These are phyloP conservation scores for Anneissia japonica DNA, from an alignment of 35 echinoderm and acorn worm species.

Conservation along the genomic window DNA sequence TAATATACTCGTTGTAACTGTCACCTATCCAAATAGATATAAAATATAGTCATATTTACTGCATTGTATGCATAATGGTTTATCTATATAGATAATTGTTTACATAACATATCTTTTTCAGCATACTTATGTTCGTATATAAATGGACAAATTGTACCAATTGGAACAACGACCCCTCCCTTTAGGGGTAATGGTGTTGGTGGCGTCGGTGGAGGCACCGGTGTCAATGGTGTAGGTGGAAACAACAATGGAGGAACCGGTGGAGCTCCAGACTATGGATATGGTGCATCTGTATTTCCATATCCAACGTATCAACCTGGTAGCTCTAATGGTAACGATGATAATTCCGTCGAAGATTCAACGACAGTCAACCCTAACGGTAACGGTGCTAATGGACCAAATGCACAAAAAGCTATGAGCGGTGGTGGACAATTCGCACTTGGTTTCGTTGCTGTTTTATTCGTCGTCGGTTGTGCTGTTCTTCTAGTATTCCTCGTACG, in stretches of 20 bases:
- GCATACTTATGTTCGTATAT: not conserved
- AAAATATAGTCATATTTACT: no score
- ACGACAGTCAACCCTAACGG: not conserved
- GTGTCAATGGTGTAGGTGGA: not conserved
- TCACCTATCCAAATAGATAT: no score
- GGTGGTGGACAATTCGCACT: not conserved
- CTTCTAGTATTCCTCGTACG: not conserved
- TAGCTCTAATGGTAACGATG: not conserved
- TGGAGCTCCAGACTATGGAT: not conserved
- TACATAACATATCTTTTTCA: not conserved
- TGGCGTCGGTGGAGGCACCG: not conserved
- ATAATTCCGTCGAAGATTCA: not conserved
- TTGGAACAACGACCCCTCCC: not conserved
- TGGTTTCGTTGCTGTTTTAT: not conserved
- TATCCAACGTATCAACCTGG: not conserved
- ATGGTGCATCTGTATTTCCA: no score
- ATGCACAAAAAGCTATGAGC: not conserved
- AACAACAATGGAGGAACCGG: not conserved
- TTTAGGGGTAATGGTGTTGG: not conserved
- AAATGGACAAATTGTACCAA: not conserved
- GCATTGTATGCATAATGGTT: no score
- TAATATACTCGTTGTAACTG: no score
- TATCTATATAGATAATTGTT: not conserved
- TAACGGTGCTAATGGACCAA: not conserved
- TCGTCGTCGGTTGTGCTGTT: not conserved